phyloP scores from a whole-genome alignment of 2,888 invertebrate genomes.

The Idaea straminata region DNA sequence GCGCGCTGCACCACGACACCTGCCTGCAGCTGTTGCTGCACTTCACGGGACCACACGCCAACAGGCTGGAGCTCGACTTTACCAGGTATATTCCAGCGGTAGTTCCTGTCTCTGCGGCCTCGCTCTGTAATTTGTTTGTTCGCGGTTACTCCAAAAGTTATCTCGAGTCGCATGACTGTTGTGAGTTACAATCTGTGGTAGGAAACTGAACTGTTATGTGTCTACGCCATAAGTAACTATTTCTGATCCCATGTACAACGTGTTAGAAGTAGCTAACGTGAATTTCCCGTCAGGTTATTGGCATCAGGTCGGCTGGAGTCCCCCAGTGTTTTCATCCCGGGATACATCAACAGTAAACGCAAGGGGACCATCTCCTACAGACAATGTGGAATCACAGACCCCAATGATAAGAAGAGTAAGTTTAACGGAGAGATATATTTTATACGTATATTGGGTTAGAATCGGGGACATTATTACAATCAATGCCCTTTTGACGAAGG shows the following conservation, averaged over 20 bases:
- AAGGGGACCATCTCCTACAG: conserved; percentile 86
- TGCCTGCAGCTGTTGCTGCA: conserved; percentile 93
- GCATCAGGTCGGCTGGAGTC: conserved; percentile 86
- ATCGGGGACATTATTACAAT: no score
- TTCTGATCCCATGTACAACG: neutral
- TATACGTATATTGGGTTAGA: no score
- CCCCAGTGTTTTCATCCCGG: conserved; percentile 89
- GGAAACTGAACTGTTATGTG: no score
- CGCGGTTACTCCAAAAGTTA: no score
- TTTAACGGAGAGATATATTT: conserved; percentile 5
- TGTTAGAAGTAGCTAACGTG: neutral
- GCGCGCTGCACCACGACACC: conserved; percentile 86
- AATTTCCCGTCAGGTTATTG: conserved; percentile 70
- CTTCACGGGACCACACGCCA: conserved; percentile 91
- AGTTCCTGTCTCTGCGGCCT: no score
- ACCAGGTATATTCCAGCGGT: conserved; percentile 59
- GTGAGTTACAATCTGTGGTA: no score
- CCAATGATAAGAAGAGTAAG: conserved; percentile 82
- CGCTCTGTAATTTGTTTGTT: no score
- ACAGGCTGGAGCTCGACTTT: conserved; percentile 89
- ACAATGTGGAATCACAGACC: conserved; percentile 88
- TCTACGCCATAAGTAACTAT: neutral
- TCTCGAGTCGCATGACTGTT: no score
- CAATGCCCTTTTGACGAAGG: no score
- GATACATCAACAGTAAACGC: conserved; percentile 85